Percentiles rank a stretch among this genome's conserved stretches.
These are phyloP conservation scores for Apotomis turbidana DNA, from an alignment of 2,888 invertebrate species.

Conservation along the genomic window DNA sequence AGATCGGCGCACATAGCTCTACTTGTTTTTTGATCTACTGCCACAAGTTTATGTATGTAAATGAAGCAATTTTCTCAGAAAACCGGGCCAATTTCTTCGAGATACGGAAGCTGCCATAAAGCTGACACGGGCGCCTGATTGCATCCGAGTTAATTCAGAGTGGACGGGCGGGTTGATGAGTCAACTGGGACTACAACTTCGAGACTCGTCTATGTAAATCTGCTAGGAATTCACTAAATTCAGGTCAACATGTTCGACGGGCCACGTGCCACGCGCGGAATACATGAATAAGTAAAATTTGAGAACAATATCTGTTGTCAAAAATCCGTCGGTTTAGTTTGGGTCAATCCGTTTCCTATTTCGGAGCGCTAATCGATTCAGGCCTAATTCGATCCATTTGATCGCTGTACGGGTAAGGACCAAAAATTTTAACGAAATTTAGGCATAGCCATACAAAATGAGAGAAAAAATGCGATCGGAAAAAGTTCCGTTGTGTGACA, in stretches of 20 bases:
- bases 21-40: conserved; percentile 50
- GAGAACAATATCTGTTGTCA: conserved; percentile 18
- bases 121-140: conserved; percentile 50
- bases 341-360: neutral
- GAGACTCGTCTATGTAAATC: conserved; percentile 35
- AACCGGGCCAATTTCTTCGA: conserved; percentile 68
- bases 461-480: too few relatives aligned
- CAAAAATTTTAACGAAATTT: too few relatives aligned
- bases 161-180: conserved; percentile 29
- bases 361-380: neutral
- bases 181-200: conserved; percentile 23
- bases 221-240: conserved; percentile 37
- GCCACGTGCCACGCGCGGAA: conserved; percentile 28
- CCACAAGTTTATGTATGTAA: conserved; percentile 63
- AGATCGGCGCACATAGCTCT: conserved; percentile 11
- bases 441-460: too few relatives aligned
- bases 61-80: conserved; percentile 68
- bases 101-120: conserved; percentile 58
- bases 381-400: too few relatives aligned
- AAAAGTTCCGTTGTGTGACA: too few relatives aligned
- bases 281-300: conserved; percentile 29
- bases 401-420: too few relatives aligned
- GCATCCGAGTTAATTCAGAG: conserved; percentile 50
- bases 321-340: neutral
- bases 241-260: conserved; percentile 33